Evolutionary conservation across 2,888 invertebrate genomes (phyloP), one percentile per base, ranked within the genome.

Genomic region (Sinotaia quadrata): DNA sequence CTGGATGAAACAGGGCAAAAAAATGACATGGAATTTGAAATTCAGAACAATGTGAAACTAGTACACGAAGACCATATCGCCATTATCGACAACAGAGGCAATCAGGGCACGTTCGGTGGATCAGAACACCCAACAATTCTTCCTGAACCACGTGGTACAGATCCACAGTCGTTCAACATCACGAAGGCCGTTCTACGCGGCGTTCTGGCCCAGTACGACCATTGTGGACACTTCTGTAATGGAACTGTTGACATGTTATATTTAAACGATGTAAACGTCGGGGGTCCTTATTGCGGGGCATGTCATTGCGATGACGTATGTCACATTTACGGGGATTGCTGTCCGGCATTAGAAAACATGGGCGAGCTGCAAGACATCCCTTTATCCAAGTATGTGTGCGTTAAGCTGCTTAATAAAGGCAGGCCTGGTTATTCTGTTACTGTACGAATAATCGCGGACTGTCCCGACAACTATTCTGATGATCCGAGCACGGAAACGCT

Each of bases 291-390:
- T 10, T 65, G 65, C 31, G 27, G n/a, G 2, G n/a, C 15, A 4
- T 65, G 65, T 29, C 34, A 15, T 34, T 65, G 65, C 29, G 65
- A 65, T 34, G 37, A 41, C 29, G 44, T 24, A 15, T 65, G 65
- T n/a, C 5, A 8, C 29, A n/a, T 27, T 2, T 65, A 65, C 31
- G 34, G 44, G 7, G 65, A 65, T 34, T 65, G 65, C 31, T 65
- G 65, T 56, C 65, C 65, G 10, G 27, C 12, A 1, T 7, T 44
- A 7, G 56, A 18, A 15, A 33, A 2, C 41, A 27, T 33, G 27
- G 7, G 29, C 34, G 24, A 29, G 36, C 21, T 18, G 52, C 1
- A 7, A 8, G 5, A 8, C 18, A 21, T 8, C 4, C 15, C 5
- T 5, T 10, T 2, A 34, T 21, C 21, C 15, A n/a, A 36, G 52